Base-by-base conservation (phyloP, 2,888 invertebrate genomes). In the Clunio marinus region DNA sequence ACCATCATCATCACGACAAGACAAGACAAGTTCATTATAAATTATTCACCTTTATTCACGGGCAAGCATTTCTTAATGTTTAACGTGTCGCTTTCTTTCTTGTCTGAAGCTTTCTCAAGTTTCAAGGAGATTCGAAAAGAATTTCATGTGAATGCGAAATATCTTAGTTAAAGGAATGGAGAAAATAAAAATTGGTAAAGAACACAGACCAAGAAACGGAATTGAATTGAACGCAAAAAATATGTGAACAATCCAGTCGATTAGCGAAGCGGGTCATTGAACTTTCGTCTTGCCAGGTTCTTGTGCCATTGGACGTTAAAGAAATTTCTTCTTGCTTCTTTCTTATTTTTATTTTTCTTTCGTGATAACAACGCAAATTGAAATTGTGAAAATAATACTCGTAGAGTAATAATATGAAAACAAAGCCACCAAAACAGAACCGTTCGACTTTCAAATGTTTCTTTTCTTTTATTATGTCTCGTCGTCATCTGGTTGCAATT, bases 241-340 rank as follows among this genome's bases (percentile, higher is more conserved):
- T 45, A 15, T 41, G 20, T 25, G 46, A 65, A 46, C 17, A 65
- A 46, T 27, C 25, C 24, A 8, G 7, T 27, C n/a, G 10, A 25
- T 15, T 22, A 62, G 24, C 28, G 58, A 17, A 17, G 51, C 10
- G 41, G 45, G 63, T 46, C 27, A 46, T 28, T 46, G 63, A 65
- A 45, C 63, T 65, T 25, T 46, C 63, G 27, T 65, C 51, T 51
- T 22, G 51, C n/a, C 51, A 51, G 51, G 51, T 51, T 51, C 51
- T 51, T 51, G 17, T 51, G 20, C 17, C 51, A 51, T 51, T 51
- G 20, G 7, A 17, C 17, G 17, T 22, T 32, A 5, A 5, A 13
- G 7, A 5, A 13, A 5, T 8, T 13, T 32, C 35, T 13, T 59
- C 22, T 46, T 15, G 28, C 15, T 32, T 35, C 20, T 20, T 22